Evolutionary conservation across 2,888 invertebrate species (phyloP).

Genomic region (Oxycera nigricornis): DNA sequence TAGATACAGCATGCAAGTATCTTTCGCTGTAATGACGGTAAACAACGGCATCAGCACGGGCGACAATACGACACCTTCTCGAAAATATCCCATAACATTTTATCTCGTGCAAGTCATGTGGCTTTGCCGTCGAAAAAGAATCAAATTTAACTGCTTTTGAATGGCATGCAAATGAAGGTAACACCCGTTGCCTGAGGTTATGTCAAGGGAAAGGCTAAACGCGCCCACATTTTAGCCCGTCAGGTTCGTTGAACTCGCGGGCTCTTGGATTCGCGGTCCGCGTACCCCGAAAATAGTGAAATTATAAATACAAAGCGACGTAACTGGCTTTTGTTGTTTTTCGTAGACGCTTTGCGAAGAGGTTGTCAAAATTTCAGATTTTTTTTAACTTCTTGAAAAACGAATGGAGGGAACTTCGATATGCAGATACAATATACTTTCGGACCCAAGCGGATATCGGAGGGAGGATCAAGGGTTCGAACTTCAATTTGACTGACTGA

Average conservation of each 20-base stretch:
- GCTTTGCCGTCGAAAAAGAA: not conserved
- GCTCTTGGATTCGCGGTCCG: not conserved
- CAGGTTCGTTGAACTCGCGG: constrained; percentile 24
- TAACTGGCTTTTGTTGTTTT: constrained; percentile 17
- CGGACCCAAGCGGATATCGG: not conserved
- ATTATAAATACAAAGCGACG: constrained; percentile 14
- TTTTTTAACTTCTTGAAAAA: not conserved
- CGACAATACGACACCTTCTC: constrained; percentile 14
- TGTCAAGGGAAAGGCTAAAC: constrained; percentile 35
- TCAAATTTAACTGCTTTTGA: constrained; percentile 9
- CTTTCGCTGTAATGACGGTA: not conserved
- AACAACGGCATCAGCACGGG: not conserved
- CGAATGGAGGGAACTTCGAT: not conserved
- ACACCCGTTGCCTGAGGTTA: constrained; percentile 20
- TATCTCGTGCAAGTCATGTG: not conserved
- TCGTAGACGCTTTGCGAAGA: not conserved
- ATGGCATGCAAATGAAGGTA: constrained; percentile 19
- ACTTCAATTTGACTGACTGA: constrained; percentile 14
- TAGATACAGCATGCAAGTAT: not conserved
- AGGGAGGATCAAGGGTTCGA: not conserved
- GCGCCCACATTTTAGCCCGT: constrained; percentile 11
- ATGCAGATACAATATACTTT: not conserved
- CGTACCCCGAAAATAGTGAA: constrained; percentile 21
- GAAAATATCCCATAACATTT: not conserved
- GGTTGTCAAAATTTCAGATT: not conserved